A percentile compares a stretch with the other conserved stretches of the same genome.
These are phyloP conservation scores for Limnephilus marmoratus DNA, from an alignment of 2,888 invertebrate species.

Conservation along the genomic window DNA sequence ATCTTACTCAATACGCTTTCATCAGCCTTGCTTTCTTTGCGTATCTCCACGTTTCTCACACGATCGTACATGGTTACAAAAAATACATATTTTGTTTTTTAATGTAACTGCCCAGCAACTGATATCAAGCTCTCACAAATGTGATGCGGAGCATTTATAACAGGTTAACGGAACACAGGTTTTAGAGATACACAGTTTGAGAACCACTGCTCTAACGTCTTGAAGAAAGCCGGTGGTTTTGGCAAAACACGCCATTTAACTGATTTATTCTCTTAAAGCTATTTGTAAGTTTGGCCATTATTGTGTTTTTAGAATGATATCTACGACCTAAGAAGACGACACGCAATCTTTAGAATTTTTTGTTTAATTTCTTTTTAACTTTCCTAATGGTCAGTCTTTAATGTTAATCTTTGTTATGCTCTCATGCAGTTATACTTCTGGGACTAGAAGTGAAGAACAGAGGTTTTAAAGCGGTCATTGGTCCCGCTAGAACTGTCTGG, in stretches of 20 bases:
- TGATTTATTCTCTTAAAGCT: neutral
- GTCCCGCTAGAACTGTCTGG: neutral
- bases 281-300: neutral
- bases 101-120: too few species aligned
- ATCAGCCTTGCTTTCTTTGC: too few species aligned
- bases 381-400: neutral
- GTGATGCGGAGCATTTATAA: too few species aligned
- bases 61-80: too few species aligned
- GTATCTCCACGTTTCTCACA: too few species aligned
- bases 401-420: neutral
- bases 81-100: too few species aligned
- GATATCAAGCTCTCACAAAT: too few species aligned
- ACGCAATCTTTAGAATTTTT: neutral
- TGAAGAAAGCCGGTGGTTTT: neutral
- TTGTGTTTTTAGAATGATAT: neutral
- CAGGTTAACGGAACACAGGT: too few species aligned
- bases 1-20: too few species aligned
- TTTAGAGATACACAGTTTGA: neutral
- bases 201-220: neutral
- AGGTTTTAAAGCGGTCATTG: neutral
- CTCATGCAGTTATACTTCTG: neutral
- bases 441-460: neutral
- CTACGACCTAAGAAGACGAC: neutral
- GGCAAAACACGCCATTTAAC: neutral
- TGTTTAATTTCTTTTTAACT: neutral